These are phyloP conservation scores for Volucella zonaria DNA, from an alignment of 2,888 invertebrate species.

Conservation along the genomic window DNA sequence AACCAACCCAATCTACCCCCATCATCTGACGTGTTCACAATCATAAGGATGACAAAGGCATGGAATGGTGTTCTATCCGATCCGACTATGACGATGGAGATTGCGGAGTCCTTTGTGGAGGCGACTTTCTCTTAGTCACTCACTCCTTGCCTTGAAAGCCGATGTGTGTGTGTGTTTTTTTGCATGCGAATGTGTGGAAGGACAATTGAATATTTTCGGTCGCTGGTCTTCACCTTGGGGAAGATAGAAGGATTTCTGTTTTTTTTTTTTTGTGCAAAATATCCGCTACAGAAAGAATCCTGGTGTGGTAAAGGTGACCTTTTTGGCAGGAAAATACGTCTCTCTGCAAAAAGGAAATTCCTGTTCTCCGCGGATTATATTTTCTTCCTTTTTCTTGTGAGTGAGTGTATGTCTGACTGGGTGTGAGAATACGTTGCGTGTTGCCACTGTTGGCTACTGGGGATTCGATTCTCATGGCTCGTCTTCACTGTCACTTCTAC, in stretches of 20 bases:
- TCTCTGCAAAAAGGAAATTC: conserved; percentile 11
- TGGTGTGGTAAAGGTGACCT: conserved; percentile 29
- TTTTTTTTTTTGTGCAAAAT: not conserved
- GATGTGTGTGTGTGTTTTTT: not conserved
- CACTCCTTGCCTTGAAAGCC: not conserved
- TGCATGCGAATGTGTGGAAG: not conserved
- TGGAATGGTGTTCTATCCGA: not conserved
- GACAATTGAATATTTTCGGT: conserved; percentile 47
- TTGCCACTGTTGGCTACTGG: conserved; percentile 7
- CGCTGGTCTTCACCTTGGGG: conserved; percentile 28
- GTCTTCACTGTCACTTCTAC: not conserved
- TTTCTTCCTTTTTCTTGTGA: too few relatives aligned
- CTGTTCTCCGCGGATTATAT: not conserved
- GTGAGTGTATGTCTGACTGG: not conserved
- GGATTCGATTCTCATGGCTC: not conserved
- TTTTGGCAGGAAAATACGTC: conserved; percentile 44
- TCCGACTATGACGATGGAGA: not conserved
- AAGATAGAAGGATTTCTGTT: not conserved
- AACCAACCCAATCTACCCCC: not conserved
- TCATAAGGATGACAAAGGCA: conserved; percentile 27
- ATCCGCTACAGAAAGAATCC: not conserved
- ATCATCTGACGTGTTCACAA: conserved; percentile 8
- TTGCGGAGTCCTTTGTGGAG: not conserved
- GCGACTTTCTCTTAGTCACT: not conserved
- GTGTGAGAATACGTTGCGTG: conserved; percentile 3